These are phyloP conservation scores for Petrophora chlorosata DNA, from an alignment of 2,888 invertebrate species.

Conservation along the genomic window DNA sequence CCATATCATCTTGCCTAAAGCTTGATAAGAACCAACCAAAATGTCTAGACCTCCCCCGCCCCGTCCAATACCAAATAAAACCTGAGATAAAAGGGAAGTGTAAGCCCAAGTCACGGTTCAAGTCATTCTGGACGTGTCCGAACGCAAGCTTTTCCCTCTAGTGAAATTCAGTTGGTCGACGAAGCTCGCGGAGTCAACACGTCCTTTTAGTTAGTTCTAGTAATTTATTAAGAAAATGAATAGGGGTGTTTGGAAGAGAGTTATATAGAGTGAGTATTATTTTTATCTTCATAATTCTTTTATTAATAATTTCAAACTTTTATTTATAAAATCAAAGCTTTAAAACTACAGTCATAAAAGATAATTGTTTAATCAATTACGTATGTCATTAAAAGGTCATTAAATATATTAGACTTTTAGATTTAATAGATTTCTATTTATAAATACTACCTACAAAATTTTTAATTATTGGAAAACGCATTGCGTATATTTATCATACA, in stretches of 20 bases:
- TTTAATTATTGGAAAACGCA: too few species aligned
- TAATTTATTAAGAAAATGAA: constrained; percentile 37
- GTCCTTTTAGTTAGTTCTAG: constrained; percentile 27
- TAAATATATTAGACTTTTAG: too few species aligned
- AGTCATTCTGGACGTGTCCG: constrained; percentile 46
- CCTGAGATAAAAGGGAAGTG: constrained; percentile 49
- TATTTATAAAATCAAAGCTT: too few species aligned
- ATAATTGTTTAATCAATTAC: too few species aligned
- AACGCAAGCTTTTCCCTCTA: constrained; percentile 46
- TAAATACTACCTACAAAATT: too few species aligned
- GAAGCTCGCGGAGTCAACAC: constrained; percentile 42
- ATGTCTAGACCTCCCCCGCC: constrained; percentile 43
- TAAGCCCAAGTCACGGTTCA: constrained; percentile 54
- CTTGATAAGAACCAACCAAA: constrained; percentile 58
- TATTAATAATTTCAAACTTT: too few species aligned
- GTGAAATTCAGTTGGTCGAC: constrained; percentile 50
- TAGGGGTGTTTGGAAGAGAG: constrained; percentile 39
- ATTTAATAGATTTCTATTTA: too few species aligned
- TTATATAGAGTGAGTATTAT: constrained; percentile 60
- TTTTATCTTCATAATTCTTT: too few species aligned
- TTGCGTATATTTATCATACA: too few species aligned
- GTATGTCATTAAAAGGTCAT: too few species aligned
- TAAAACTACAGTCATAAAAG: too few species aligned
- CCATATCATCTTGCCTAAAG: not conserved
- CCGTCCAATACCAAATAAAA: constrained; percentile 39